Evolutionary conservation across 2,113 vertebrate species (phyloP).

Genomic region (Hydrochoerus hydrochaeris): DNA sequence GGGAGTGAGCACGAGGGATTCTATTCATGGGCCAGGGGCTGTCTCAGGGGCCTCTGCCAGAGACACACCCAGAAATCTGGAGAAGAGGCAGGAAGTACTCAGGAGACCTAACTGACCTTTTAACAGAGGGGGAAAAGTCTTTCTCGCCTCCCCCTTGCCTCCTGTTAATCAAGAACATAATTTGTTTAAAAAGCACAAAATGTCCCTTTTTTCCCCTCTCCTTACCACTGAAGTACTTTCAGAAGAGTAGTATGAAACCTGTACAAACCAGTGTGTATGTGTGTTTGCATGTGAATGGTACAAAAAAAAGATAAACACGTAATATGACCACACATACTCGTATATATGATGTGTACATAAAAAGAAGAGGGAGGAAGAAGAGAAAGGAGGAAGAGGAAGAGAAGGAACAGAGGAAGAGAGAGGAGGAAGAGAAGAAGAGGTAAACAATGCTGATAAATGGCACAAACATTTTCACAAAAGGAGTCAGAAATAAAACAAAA

Average conservation of each 20-base stretch:
- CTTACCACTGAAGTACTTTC: not conserved
- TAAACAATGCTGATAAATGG: not conserved
- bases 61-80: not conserved
- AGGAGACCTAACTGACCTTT: not conserved
- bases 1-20: not conserved
- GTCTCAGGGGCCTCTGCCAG: not conserved
- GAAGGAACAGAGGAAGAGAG: not conserved
- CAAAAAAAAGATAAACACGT: constrained; percentile 2
- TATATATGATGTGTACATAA: not conserved
- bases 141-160: not conserved
- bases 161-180: not conserved
- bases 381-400: not conserved
- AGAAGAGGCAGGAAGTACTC: not conserved
- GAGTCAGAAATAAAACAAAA: not conserved
- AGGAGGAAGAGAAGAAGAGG: not conserved
- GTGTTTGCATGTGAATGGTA: not conserved
- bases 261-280: not conserved
- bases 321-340: not conserved
- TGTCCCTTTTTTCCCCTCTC: not conserved
- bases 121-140: not conserved
- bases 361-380: not conserved
- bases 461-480: not conserved
- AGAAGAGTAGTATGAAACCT: not conserved
- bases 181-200: not conserved
- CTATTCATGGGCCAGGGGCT: not conserved